phyloP scores from a whole-genome alignment of 2,797 vertebrate species.

The Tragelaphus oryx region DNA sequence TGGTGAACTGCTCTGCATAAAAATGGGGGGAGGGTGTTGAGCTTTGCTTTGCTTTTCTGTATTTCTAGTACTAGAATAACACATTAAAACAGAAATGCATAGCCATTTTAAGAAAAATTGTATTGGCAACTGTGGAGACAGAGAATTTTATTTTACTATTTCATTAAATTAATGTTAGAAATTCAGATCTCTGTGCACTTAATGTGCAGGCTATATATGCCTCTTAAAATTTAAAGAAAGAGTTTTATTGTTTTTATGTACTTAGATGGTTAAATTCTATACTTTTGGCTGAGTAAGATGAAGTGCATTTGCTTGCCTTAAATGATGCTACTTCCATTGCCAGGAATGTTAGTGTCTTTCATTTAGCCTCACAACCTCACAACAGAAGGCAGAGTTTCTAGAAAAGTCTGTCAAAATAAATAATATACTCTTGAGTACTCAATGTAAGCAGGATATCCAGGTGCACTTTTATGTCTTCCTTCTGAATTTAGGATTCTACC shows the following conservation, averaged over 20 bases:
- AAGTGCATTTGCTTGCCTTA: slow-evolving; percentile 1
- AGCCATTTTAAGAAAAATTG: slow-evolving; percentile 20
- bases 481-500: background rate
- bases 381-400: slow-evolving; percentile 11
- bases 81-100: background rate
- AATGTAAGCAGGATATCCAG: background rate
- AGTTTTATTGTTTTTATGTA: background rate
- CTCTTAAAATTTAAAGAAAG: background rate
- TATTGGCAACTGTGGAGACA: background rate
- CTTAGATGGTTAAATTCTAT: background rate
- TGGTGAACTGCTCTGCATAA: background rate
- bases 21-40: background rate
- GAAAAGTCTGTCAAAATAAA: slow-evolving; percentile 23
- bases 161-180: background rate
- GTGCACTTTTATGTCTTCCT: background rate
- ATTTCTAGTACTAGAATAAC: background rate
- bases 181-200: background rate
- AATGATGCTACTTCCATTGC: background rate
- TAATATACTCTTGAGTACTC: background rate
- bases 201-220: background rate
- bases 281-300: background rate
- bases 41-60: background rate
- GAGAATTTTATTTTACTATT: background rate
- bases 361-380: background rate
- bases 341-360: background rate